These are phyloP conservation scores for Blomia tropicalis DNA, from an alignment of 2,888 invertebrate genomes.

Conservation along the genomic window DNA sequence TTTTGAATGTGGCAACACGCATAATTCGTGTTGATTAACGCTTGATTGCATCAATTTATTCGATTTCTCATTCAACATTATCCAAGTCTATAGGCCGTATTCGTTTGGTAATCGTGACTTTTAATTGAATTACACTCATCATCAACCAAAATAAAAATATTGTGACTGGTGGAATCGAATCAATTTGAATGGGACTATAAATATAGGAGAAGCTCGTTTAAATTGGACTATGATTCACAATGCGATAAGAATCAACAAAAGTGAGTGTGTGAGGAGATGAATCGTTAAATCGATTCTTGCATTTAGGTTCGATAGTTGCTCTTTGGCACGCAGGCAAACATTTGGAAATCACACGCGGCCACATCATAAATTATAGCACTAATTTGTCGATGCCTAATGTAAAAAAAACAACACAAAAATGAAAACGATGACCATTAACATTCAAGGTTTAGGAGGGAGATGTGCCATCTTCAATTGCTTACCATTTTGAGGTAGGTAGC, in stretches of 20 bases:
- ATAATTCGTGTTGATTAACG: constrained; percentile 9
- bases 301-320: no score
- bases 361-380: constrained; percentile 13
- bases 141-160: no score
- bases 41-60: constrained; percentile 3
- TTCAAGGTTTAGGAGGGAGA: no score
- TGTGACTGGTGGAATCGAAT: neutral
- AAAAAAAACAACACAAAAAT: no score
- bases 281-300: no score
- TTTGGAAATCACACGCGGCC: neutral
- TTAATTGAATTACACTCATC: constrained; percentile 7
- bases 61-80: neutral
- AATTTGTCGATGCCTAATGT: constrained; percentile 9
- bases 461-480: no score
- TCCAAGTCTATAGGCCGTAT: neutral
- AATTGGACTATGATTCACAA: neutral
- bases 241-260: neutral
- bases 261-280: no score
- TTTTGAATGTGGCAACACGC: neutral
- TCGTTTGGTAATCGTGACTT: constrained; percentile 1
- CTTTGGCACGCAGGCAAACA: neutral
- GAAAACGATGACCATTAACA: no score
- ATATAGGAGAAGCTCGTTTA: neutral
- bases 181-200: neutral
- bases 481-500: no score